Percentiles rank a stretch among this genome's conserved stretches.
Conservation (phyloP, 2,113 vertebrate species). For the Oryzias celebensis region DNA sequence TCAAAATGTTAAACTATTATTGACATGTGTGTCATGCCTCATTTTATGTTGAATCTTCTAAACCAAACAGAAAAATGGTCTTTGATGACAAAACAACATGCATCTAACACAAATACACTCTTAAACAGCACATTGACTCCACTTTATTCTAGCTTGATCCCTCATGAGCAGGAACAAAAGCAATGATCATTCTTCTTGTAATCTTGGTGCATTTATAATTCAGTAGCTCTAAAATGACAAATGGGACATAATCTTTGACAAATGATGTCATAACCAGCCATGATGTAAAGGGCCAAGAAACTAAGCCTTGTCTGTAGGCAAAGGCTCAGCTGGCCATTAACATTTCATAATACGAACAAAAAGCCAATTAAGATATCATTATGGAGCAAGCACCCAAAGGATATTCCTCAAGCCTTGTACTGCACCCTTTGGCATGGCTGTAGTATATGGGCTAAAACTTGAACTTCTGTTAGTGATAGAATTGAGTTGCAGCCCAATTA, state of each 20-base stretch:
- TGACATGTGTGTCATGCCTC: too few relatives aligned
- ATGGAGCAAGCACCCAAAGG: constrained; percentile 56
- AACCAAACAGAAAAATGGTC: too few relatives aligned
- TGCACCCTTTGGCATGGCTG: constrained; percentile 29
- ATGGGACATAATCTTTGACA: constrained; percentile 64
- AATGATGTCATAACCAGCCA: constrained; percentile 62
- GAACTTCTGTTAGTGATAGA: constrained; percentile 34
- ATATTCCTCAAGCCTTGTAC: constrained; percentile 51
- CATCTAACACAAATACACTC: not conserved
- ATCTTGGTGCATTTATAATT: constrained; percentile 62
- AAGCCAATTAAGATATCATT: constrained; percentile 74
- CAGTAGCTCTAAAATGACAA: constrained; percentile 58
- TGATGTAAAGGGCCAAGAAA: constrained; percentile 51
- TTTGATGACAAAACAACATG: not conserved
- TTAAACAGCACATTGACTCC: constrained; percentile 21
- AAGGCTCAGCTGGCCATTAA: constrained; percentile 63
- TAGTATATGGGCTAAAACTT: constrained; percentile 20
- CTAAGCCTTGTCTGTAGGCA: constrained; percentile 52
- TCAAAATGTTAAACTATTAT: too few relatives aligned
- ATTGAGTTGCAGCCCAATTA: constrained; percentile 24
- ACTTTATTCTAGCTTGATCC: constrained; percentile 14
- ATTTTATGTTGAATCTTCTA: too few relatives aligned
- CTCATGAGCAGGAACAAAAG: constrained; percentile 26
- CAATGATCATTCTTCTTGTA: constrained; percentile 36
- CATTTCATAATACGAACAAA: constrained; percentile 71